Evolutionary conservation across 2,888 invertebrate species (phyloP).

Genomic region (Anodontia alba): DNA sequence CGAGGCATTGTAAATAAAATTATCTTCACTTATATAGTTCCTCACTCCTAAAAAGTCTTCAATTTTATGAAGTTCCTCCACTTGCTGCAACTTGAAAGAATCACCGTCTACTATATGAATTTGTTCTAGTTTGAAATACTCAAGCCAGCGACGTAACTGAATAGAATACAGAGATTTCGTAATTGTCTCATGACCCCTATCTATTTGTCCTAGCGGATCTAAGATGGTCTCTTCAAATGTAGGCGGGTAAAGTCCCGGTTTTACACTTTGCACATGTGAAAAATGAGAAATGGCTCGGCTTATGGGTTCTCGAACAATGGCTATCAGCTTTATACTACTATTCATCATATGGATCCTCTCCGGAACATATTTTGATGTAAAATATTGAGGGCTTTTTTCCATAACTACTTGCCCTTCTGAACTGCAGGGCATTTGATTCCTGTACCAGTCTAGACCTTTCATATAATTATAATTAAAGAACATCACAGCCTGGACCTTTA

Average conservation of each 20-base stretch:
- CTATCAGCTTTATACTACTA: constrained; percentile 92
- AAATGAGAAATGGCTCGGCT: constrained; percentile 98
- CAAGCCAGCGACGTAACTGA: constrained; percentile 89
- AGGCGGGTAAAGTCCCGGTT: constrained; percentile 4
- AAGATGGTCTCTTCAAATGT: not conserved
- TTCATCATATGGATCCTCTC: constrained; percentile 97
- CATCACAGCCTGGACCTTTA: constrained; percentile 89
- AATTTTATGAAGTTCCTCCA: constrained; percentile 63
- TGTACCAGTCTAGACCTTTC: constrained; percentile 96
- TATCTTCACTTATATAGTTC: constrained; percentile 86
- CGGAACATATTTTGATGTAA: constrained; percentile 96
- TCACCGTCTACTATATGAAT: constrained; percentile 93
- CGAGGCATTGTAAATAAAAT: constrained; percentile 97
- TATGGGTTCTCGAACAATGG: constrained; percentile 98
- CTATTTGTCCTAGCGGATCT: constrained; percentile 16
- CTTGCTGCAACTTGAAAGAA: constrained; percentile 67
- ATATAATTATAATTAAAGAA: constrained; percentile 97
- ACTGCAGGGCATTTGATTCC: constrained; percentile 94
- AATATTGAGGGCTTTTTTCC: constrained; percentile 98
- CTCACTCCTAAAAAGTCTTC: constrained; percentile 73
- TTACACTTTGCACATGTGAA: constrained; percentile 90
- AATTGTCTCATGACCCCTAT: not conserved
- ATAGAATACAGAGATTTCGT: not conserved
- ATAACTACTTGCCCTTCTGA: constrained; percentile 96
- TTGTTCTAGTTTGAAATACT: constrained; percentile 95